Conservation (phyloP, 1,140 invertebrate species). For the Macrocentrus cingulum region DNA sequence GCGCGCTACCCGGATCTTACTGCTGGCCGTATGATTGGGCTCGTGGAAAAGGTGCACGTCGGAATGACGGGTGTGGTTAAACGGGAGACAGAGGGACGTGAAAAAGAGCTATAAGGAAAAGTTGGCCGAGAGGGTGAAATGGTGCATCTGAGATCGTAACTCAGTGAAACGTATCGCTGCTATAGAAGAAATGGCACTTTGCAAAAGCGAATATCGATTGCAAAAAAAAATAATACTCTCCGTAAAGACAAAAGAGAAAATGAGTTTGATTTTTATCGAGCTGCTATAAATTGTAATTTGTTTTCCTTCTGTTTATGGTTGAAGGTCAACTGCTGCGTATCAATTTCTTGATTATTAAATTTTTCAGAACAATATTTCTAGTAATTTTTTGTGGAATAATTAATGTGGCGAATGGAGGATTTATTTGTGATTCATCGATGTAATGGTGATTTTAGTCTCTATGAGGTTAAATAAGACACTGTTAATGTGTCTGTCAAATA, state of each 20-base stretch:
- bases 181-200: slow-evolving; percentile 14
- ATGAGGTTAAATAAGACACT: too few relatives aligned
- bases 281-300: too few relatives aligned
- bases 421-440: too few relatives aligned
- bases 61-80: slow-evolving; percentile 6
- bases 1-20: slow-evolving; percentile 33
- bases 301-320: too few relatives aligned
- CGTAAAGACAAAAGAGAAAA: neutral
- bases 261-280: neutral
- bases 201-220: slow-evolving; percentile 13
- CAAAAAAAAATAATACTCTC: slow-evolving; percentile 10
- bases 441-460: too few relatives aligned
- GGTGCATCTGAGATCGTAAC: slow-evolving; percentile 29
- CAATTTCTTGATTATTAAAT: too few relatives aligned
- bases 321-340: too few relatives aligned
- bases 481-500: too few relatives aligned
- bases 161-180: slow-evolving; percentile 12
- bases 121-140: slow-evolving; percentile 23
- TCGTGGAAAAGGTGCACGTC: neutral
- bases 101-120: neutral
- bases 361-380: too few relatives aligned
- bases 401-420: too few relatives aligned
- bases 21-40: slow-evolving; percentile 28
- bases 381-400: too few relatives aligned
- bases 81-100: neutral